Percentiles rank a stretch among this genome's conserved stretches.
These are phyloP conservation scores for Phymanthus crucifer DNA, from an alignment of 92 coral and sea anemone genomes.

Conservation along the genomic window DNA sequence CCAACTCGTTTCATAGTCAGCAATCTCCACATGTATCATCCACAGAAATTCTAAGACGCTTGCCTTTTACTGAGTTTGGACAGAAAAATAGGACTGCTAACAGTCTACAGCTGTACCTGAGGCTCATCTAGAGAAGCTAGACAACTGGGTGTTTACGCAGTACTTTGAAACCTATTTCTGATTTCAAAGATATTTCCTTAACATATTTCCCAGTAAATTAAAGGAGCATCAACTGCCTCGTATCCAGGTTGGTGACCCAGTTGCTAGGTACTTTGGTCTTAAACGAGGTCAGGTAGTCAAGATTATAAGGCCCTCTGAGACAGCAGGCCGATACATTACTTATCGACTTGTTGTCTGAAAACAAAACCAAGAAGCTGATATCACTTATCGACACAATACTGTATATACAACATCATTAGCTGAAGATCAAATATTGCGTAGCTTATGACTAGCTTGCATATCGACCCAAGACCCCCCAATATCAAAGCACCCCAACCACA, in stretches of 20 bases:
- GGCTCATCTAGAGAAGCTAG: no score
- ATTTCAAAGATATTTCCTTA: slow-evolving; percentile 27
- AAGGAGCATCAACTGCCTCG: slow-evolving; percentile 98
- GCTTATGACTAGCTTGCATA: no score
- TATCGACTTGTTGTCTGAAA: slow-evolving; percentile 90
- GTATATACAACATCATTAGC: not conserved
- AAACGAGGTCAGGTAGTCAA: slow-evolving; percentile 99
- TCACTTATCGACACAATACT: not conserved
- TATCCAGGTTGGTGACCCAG: slow-evolving; percentile 97
- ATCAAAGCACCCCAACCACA: no score
- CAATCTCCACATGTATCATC: no score
- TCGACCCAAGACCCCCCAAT: no score
- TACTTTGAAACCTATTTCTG: not conserved
- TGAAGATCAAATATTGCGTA: not conserved
- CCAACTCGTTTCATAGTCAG: no score
- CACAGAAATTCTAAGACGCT: no score
- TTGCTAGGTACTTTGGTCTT: slow-evolving; percentile 95
- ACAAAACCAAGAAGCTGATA: not conserved
- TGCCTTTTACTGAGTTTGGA: no score
- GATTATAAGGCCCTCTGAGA: slow-evolving; percentile 96
- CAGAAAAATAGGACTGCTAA: no score
- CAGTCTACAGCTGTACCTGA: no score
- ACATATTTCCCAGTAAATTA: slow-evolving; percentile 72
- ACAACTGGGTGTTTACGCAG: no score
- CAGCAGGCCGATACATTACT: slow-evolving; percentile 98